Conservation (phyloP, 2,113 vertebrate genomes). For the Edolisoma coerulescens region DNA sequence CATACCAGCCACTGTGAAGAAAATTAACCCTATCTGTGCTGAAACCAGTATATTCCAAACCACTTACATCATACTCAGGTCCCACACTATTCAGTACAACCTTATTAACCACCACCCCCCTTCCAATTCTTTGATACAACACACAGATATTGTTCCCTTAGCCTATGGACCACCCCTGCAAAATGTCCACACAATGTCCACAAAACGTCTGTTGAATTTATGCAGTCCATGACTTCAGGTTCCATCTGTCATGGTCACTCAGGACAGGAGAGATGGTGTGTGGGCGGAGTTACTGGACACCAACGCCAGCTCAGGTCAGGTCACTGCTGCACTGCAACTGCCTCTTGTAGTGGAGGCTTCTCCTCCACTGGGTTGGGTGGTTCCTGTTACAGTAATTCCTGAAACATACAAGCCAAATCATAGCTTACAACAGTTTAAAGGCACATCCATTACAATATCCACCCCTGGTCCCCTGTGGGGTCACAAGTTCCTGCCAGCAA, state of each 20-base stretch:
- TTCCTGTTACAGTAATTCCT: background rate
- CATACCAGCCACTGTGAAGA: background rate
- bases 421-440: background rate
- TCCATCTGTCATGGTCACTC: background rate
- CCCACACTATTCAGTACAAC: background rate
- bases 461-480: background rate
- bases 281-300: background rate
- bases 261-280: background rate
- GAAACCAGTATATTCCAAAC: background rate
- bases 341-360: background rate
- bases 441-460: background rate
- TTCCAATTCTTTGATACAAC: background rate
- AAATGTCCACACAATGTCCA: background rate
- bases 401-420: background rate
- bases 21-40: background rate
- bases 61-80: background rate
- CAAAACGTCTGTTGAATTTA: background rate
- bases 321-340: background rate
- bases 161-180: background rate
- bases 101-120: background rate
- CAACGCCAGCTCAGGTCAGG: background rate
- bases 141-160: background rate
- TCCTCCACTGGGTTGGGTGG: background rate
- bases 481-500: background rate
- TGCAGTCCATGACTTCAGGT: background rate